Evolutionary conservation across 2,113 vertebrate species (phyloP), one percentile per base, ranked within the genome.

Genomic region (Alouatta palliata): DNA sequence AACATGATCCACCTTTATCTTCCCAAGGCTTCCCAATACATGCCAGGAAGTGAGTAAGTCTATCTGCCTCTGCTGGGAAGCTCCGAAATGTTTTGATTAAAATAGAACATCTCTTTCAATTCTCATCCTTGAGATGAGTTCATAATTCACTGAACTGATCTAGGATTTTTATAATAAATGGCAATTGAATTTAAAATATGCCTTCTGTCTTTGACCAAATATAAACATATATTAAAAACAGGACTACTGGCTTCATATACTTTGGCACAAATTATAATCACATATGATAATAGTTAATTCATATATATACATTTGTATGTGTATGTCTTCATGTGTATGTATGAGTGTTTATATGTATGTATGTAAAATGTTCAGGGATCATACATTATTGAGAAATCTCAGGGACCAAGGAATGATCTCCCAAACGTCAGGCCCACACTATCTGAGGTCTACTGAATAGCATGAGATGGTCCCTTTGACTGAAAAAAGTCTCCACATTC

Each of bases 31-130:
- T 25, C n/a, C n/a, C 49, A 66, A 64, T 7, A 52, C 11, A 58
- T 40, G 94, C 88, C 91, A 96, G 89, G 68, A 96, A 84, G 86
- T 87, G 37, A 86, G 35, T 81, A 87, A 86, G 47, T 86, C 77
- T 64, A 30, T 64, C 27, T 91, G 68, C 92, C 95, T 96, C 76
- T 75, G 19, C 19, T 92, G 94, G 87, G 70, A 93, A 93, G 83
- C 20, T 93, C 73, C n/a, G 93, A 95, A 97, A 76, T 77, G 93
- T 91, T 97, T 94, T 84, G 85, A 95, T 87, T 96, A 79, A 97
- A 94, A 96, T 25, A 90, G 91, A 96, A 80, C 82, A 87, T 84
- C 90, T 97, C 93, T 92, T 93, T 95, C 95, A 95, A 91, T 68
- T 81, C 23, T 79, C 56, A 56, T 93, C 70, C 73, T 83, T 35